Evolutionary conservation across 2,113 vertebrate genomes (phyloP).

Genomic region (Chloropsis hardwickii): DNA sequence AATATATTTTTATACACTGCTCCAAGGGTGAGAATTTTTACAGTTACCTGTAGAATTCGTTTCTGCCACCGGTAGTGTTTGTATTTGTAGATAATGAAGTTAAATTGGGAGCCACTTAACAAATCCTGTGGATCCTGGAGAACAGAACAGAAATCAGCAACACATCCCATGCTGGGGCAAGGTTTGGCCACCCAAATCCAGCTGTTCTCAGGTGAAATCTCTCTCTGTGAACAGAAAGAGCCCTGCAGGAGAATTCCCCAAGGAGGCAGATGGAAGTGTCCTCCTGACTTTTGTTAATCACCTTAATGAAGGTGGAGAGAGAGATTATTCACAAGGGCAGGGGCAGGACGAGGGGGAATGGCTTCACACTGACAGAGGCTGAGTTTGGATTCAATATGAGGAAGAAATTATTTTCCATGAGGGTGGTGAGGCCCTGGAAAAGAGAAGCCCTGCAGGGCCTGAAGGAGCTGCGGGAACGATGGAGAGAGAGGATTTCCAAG

Average conservation of each 20-base stretch:
- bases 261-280: neutral
- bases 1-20: neutral
- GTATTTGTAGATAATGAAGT: slow-evolving; percentile 80
- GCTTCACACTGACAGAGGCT: neutral
- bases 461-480: neutral
- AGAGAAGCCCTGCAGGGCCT: neutral
- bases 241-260: neutral
- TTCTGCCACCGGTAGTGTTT: slow-evolving; percentile 81
- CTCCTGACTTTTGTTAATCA: neutral
- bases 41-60: slow-evolving; percentile 74
- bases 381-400: neutral
- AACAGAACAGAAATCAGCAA: neutral
- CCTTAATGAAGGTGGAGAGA: neutral
- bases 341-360: neutral
- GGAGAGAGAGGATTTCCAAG: neutral
- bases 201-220: neutral
- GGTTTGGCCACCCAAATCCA: neutral
- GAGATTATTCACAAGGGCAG: no score
- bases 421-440: neutral
- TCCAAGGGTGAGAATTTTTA: neutral
- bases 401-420: neutral
- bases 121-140: slow-evolving; percentile 60
- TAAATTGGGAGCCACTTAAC: slow-evolving; percentile 60
- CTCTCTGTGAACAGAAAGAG: neutral
- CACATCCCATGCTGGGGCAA: neutral